These are phyloP conservation scores for Seriola dumerili DNA, from an alignment of 2,113 vertebrate genomes.

Conservation along the genomic window DNA sequence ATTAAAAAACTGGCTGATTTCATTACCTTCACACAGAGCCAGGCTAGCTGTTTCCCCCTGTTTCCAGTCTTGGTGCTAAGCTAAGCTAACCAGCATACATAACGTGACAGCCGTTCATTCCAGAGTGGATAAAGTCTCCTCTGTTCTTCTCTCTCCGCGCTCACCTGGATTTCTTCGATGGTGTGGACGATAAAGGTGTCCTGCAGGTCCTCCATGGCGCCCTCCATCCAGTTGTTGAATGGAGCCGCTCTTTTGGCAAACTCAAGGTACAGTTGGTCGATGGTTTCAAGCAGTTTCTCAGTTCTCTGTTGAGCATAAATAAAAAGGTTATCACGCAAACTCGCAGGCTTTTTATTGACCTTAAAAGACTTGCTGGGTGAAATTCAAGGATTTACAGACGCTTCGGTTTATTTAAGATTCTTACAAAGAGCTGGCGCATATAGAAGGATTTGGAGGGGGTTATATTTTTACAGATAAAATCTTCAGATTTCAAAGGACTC, in stretches of 20 bases:
- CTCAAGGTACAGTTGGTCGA: slow-evolving; percentile 97
- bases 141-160: neutral
- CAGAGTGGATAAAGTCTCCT: neutral
- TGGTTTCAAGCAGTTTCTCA: slow-evolving; percentile 97
- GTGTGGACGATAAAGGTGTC: slow-evolving; percentile 99
- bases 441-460: neutral
- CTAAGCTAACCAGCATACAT: no score
- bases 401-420: neutral
- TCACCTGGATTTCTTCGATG: slow-evolving; percentile 98
- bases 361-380: neutral
- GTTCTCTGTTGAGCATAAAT: slow-evolving; percentile 86
- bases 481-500: slow-evolving; percentile 16
- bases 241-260: slow-evolving; percentile 98
- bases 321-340: neutral
- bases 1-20: no score
- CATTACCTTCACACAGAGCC: no score
- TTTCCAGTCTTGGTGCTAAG: no score
- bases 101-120: neutral
- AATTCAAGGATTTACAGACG: neutral
- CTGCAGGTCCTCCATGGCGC: slow-evolving; percentile 98
- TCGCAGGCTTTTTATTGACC: neutral
- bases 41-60: no score
- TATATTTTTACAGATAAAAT: slow-evolving; percentile 21
- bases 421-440: neutral
- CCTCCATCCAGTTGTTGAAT: slow-evolving; percentile 99